A percentile compares a stretch with the other conserved stretches of the same genome.
Conservation (phyloP, 2,888 invertebrate genomes). For the Mythimna lalbum region DNA sequence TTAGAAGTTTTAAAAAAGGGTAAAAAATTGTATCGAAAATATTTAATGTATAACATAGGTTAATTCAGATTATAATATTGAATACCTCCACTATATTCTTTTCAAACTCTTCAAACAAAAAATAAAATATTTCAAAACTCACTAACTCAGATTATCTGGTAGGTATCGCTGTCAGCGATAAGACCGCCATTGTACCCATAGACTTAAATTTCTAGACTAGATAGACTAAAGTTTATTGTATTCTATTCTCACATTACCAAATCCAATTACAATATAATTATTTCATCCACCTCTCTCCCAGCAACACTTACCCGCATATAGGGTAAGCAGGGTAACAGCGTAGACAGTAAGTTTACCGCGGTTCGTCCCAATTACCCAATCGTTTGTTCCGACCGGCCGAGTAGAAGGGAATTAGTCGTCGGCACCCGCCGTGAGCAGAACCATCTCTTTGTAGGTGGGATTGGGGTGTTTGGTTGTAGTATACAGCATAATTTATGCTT, state of each 20-base stretch:
- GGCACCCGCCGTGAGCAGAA: constrained; percentile 45
- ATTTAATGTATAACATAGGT: no score
- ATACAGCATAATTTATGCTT: not conserved
- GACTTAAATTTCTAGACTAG: no score
- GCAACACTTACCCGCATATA: constrained; percentile 31
- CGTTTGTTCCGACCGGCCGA: constrained; percentile 61
- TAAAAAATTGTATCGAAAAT: no score
- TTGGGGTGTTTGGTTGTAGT: not conserved
- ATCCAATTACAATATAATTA: constrained; percentile 15
- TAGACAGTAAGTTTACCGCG: constrained; percentile 54
- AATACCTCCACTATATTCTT: not conserved
- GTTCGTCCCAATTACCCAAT: constrained; percentile 64
- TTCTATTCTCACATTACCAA: not conserved
- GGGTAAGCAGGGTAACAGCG: constrained; percentile 37
- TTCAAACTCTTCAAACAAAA: not conserved
- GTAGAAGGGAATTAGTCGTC: constrained; percentile 54
- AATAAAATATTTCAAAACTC: not conserved
- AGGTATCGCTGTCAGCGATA: no score
- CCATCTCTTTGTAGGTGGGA: constrained; percentile 28
- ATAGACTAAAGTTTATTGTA: no score
- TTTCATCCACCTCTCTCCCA: not conserved
- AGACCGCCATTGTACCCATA: no score
- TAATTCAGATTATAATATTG: no score
- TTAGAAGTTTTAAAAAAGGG: no score
- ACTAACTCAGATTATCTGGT: no score